These are phyloP conservation scores for Leptarthrus brevirostris DNA, from an alignment of 2,888 invertebrate genomes.

Conservation along the genomic window DNA sequence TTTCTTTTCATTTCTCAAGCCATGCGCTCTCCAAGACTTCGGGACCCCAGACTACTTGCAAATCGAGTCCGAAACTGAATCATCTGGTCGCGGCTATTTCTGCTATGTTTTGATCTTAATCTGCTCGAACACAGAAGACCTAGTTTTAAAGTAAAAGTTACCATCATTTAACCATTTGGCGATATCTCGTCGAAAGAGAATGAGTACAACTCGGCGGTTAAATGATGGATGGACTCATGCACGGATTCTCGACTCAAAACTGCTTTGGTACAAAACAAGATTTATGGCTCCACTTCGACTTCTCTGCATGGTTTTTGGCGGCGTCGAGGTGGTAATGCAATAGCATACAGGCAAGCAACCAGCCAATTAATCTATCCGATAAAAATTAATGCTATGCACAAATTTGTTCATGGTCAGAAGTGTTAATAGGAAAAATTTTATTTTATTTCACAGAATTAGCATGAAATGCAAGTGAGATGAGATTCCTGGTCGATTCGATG, in stretches of 20 bases:
- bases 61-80: no score
- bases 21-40: no score
- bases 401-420: slow-evolving; percentile 24
- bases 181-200: slow-evolving; percentile 15
- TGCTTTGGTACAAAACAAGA: background rate
- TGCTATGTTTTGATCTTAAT: background rate
- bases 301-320: background rate
- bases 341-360: background rate
- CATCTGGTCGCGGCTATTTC: no score
- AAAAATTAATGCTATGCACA: background rate
- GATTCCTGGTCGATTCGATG: no score
- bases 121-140: slow-evolving; percentile 20
- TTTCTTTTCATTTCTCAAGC: slow-evolving; percentile 21
- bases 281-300: background rate
- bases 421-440: slow-evolving; percentile 29
- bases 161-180: slow-evolving; percentile 8
- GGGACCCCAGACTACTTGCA: no score
- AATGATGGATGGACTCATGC: slow-evolving; percentile 30
- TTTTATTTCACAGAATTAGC: slow-evolving; percentile 26
- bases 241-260: background rate
- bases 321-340: background rate
- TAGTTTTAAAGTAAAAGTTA: slow-evolving; percentile 36
- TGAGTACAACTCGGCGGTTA: slow-evolving; percentile 10
- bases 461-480: slow-evolving; percentile 26
- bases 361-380: background rate